Evolutionary conservation across 1,140 invertebrate genomes (phyloP).

Genomic region (Limonius californicus): DNA sequence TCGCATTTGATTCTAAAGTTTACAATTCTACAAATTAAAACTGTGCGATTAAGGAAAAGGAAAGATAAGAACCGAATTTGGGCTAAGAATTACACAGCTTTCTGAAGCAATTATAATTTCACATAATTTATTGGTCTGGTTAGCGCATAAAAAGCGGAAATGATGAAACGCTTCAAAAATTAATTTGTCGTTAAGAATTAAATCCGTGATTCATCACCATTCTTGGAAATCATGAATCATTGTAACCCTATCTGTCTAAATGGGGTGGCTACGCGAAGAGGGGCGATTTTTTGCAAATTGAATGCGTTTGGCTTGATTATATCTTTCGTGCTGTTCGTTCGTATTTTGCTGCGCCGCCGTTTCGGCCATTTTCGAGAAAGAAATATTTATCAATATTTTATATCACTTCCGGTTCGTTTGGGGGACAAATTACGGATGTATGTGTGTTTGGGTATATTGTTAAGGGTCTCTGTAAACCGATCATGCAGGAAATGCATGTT

Average conservation of each 20-base stretch:
- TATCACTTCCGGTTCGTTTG: background rate
- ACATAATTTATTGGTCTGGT: background rate
- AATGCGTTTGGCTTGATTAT: slow-evolving; percentile 22
- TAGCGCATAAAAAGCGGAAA: background rate
- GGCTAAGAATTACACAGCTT: too few species aligned
- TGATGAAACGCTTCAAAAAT: slow-evolving; percentile 9
- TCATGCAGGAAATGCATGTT: slow-evolving; percentile 1
- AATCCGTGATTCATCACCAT: slow-evolving; percentile 25
- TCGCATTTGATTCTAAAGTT: too few species aligned
- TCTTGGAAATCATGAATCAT: slow-evolving; percentile 25
- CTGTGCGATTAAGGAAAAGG: too few species aligned
- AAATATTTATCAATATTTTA: background rate
- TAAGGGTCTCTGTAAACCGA: background rate
- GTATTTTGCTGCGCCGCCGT: background rate
- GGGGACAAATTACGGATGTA: slow-evolving; percentile 1
- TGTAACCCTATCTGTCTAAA: slow-evolving; percentile 23
- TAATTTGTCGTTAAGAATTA: slow-evolving; percentile 22
- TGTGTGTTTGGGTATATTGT: background rate
- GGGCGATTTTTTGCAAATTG: slow-evolving; percentile 18
- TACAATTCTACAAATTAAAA: too few species aligned
- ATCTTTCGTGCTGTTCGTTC: slow-evolving; percentile 7
- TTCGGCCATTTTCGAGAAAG: too few species aligned
- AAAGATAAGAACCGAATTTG: too few species aligned
- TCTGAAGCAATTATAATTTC: too few species aligned
- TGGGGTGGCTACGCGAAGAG: background rate